Evolutionary conservation across 2,888 invertebrate species (phyloP).

Genomic region (Macrosoma leucophasiata): DNA sequence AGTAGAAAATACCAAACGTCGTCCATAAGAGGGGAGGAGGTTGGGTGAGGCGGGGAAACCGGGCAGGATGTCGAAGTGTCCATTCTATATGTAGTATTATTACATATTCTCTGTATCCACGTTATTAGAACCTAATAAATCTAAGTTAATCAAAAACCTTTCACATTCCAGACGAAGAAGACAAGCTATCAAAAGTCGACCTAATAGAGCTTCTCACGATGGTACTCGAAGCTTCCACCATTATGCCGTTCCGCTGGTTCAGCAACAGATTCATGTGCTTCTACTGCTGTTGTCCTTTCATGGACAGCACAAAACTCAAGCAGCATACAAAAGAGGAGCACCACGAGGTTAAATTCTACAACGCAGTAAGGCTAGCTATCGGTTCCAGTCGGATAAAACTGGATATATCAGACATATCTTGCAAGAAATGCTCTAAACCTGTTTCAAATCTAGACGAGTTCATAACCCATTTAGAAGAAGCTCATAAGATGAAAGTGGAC

Average conservation of each 20-base stretch:
- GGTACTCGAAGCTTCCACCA: slow-evolving; percentile 34
- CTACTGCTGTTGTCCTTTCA: slow-evolving; percentile 32
- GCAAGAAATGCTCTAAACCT: slow-evolving; percentile 36
- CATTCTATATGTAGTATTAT: too few relatives aligned
- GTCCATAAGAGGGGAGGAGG: too few relatives aligned
- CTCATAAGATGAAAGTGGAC: slow-evolving; percentile 30
- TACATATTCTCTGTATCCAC: too few relatives aligned
- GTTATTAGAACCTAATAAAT: too few relatives aligned
- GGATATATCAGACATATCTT: slow-evolving; percentile 39
- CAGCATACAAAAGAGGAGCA: slow-evolving; percentile 36
- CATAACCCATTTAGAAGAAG: slow-evolving; percentile 30
- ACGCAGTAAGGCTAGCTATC: slow-evolving; percentile 25
- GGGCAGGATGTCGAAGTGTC: too few relatives aligned
- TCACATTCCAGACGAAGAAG: too few relatives aligned
- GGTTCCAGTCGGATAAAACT: slow-evolving; percentile 34
- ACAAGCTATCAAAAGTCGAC: slow-evolving; percentile 24
- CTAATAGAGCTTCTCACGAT: slow-evolving; percentile 27
- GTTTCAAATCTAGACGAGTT: slow-evolving; percentile 32
- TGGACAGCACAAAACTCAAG: slow-evolving; percentile 29
- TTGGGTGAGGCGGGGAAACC: too few relatives aligned
- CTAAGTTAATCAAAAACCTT: too few relatives aligned
- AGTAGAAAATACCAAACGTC: too few relatives aligned
- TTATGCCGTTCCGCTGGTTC: slow-evolving; percentile 37
- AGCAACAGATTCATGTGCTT: slow-evolving; percentile 37
- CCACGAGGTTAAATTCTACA: slow-evolving; percentile 29